A percentile compares a stretch with the other conserved stretches of the same genome.
These are phyloP conservation scores for Pristiophorus japonicus DNA, from an alignment of 2,113 vertebrate genomes.

Conservation along the genomic window DNA sequence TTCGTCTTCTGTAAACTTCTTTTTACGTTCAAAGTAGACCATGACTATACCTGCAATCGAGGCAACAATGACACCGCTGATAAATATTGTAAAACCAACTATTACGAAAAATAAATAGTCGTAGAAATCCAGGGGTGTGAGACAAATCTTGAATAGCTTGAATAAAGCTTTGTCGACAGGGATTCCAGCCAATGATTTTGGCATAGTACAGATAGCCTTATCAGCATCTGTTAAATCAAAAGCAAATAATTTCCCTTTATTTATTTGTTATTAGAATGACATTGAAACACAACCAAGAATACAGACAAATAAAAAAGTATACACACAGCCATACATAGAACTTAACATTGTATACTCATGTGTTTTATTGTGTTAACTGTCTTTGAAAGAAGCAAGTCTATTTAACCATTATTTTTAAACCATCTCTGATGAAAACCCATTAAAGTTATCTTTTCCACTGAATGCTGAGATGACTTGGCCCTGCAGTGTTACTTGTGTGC, in stretches of 20 bases:
- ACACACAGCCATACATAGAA: not conserved
- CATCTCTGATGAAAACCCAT: not conserved
- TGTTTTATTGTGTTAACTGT: not conserved
- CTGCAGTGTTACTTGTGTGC: not conserved
- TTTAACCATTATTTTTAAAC: not conserved
- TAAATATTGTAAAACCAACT: not conserved
- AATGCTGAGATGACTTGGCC: not conserved
- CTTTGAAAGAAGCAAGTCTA: not conserved
- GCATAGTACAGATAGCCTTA: not conserved
- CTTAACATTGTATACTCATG: not conserved
- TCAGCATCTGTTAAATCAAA: conserved; percentile 12
- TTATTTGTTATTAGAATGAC: not conserved
- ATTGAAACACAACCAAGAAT: not conserved
- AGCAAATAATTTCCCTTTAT: not conserved
- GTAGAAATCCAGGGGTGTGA: not conserved
- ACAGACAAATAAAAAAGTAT: not conserved
- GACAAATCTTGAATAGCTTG: not conserved
- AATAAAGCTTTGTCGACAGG: not conserved
- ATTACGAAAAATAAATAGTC: conserved; percentile 16
- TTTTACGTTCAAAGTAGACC: not conserved
- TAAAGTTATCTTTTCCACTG: too few species aligned
- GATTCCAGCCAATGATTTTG: not conserved
- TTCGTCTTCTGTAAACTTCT: not conserved
- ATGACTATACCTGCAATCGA: not conserved
- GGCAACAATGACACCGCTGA: not conserved